Percentiles rank a stretch among this genome's conserved stretches.
phyloP scores from a whole-genome alignment of 1,140 invertebrate genomes.

The Pseudomyrmex flavicornis region DNA sequence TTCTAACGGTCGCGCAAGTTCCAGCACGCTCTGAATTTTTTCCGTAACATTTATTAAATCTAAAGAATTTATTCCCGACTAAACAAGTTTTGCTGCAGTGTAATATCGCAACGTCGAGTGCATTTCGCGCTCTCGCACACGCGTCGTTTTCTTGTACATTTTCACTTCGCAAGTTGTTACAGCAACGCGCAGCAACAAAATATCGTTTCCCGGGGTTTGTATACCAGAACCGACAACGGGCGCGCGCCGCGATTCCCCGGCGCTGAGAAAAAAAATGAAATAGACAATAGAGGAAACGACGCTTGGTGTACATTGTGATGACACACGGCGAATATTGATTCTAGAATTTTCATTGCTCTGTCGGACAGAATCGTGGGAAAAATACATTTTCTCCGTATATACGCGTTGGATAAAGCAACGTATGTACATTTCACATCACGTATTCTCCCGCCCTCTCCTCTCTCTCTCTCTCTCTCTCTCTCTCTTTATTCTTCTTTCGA shows the following conservation, averaged over 20 bases:
- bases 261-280: slow-evolving; percentile 61
- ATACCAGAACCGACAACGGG: not conserved
- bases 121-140: too few species aligned
- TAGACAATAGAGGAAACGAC: slow-evolving; percentile 55
- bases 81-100: too few species aligned
- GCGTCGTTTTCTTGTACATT: slow-evolving; percentile 20
- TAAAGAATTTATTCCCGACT: not conserved
- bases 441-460: not conserved
- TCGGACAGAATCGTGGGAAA: slow-evolving; percentile 52
- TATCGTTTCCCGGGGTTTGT: slow-evolving; percentile 7
- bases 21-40: not conserved
- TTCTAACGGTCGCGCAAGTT: too few species aligned
- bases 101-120: too few species aligned
- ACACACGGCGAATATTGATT: slow-evolving; percentile 70
- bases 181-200: not conserved
- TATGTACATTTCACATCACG: slow-evolving; percentile 55
- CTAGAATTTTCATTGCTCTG: slow-evolving; percentile 71
- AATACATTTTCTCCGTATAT: slow-evolving; percentile 39
- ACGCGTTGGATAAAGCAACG: slow-evolving; percentile 5
- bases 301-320: slow-evolving; percentile 59
- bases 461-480: not conserved
- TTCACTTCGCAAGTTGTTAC: slow-evolving; percentile 15
- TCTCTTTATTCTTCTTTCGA: too few species aligned
- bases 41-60: not conserved
- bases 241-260: too few species aligned